phyloP scores from a whole-genome alignment of 2,797 vertebrate genomes.

The Neoniphon sammara region DNA sequence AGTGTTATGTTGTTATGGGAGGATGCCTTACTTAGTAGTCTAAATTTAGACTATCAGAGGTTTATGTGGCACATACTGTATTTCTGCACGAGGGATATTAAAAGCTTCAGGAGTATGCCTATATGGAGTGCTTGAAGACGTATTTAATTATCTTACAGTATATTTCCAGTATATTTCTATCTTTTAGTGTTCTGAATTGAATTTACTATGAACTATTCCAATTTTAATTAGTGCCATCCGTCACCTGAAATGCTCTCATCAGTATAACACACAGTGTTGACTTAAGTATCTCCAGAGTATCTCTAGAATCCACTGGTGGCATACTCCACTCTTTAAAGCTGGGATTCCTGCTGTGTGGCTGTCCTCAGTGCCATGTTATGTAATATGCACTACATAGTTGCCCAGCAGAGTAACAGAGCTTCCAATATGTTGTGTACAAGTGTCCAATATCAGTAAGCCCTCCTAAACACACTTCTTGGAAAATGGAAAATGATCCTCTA shows the following conservation, averaged over 20 bases:
- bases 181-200: not conserved
- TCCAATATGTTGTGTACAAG: conserved; percentile 1
- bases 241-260: conserved; percentile 6
- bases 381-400: conserved; percentile 33
- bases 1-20: conserved; percentile 25
- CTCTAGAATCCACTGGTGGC: conserved; percentile 1
- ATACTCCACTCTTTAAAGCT: conserved; percentile 53
- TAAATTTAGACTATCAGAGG: conserved; percentile 39
- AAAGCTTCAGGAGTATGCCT: not conserved
- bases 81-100: not conserved
- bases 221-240: not conserved
- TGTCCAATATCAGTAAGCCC: conserved; percentile 20
- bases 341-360: conserved; percentile 58
- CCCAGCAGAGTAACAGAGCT: not conserved
- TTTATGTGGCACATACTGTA: not conserved
- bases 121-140: not conserved
- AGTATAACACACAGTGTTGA: not conserved
- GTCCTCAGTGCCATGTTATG: conserved; percentile 45
- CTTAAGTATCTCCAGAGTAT: not conserved
- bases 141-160: not conserved
- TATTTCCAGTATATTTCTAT: not conserved
- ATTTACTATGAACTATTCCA: not conserved
- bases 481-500: not conserved
- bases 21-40: conserved; percentile 21
- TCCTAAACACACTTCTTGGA: not conserved